Evolutionary conservation across 2,888 invertebrate genomes (phyloP), one percentile per base, ranked within the genome.

Genomic region (Drosophila nr. medialis): DNA sequence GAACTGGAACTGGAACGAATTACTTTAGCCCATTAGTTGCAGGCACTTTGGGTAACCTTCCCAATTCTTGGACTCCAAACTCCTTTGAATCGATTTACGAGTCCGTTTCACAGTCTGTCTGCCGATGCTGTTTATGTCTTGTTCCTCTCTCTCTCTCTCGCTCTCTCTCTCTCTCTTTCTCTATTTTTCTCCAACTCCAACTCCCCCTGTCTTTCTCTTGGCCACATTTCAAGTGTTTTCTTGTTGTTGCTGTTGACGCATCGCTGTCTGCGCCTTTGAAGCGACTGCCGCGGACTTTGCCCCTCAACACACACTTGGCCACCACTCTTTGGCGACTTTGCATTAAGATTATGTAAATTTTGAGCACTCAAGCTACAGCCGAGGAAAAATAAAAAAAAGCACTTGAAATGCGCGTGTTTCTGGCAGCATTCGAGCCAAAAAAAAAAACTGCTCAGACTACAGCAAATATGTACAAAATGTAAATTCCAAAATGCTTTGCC

Each of bases 311-410:
- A 45, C 60, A 6, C 36, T 50, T 40, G 34, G 45, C 62, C 45
- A 18, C 60, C 36, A 60, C 49, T 63, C 53, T 48, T 45, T 45
- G 56, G 74, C 61, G 53, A 67, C 63, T 65, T 82, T 79, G 83
- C 87, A 90, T 90, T 90, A 90, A 86, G 87, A 90, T 87, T 87
- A 87, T 90, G 90, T 72, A 89, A 90, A 87, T 89, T 70, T 54
- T 65, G 45, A 64, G 70, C 69, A 72, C 70, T 66, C 71, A 60
- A 40, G 21, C 30, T 30, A 42, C 56, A 56, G 56, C 29, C 38
- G 40, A 29, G 29, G n/a, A 29, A 11, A 7, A 38, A 38, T n/a
- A 64, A 55, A 64, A 62, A 67, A 75, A 53, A 50, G 42, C 65
- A 77, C 74, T 81, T 65, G 72, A 75, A 88, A 77, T 68, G 80